These are phyloP conservation scores for Vulpes ferrilata DNA, from an alignment of 2,113 vertebrate species.

Conservation along the genomic window DNA sequence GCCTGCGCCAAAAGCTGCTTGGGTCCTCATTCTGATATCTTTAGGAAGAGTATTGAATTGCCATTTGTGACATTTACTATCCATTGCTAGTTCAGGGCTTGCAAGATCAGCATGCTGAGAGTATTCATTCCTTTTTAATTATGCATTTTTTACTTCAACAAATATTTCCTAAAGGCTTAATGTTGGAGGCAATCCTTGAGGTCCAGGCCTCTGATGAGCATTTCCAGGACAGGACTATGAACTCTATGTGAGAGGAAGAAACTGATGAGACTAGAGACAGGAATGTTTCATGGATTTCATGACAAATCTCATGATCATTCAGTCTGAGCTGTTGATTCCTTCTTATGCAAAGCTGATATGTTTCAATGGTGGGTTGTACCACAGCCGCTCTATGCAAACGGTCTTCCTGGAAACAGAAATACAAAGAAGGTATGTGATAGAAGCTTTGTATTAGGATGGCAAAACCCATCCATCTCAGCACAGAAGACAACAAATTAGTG, in stretches of 20 bases:
- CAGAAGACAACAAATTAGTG: neutral
- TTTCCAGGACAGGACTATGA: conserved; percentile 6
- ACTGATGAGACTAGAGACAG: neutral
- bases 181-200: neutral
- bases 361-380: neutral
- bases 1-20: neutral
- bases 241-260: neutral
- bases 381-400: neutral
- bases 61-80: conserved; percentile 49
- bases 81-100: conserved; percentile 40
- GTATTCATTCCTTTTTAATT: conserved; percentile 61
- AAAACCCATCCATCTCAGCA: neutral
- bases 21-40: neutral
- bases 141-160: conserved; percentile 53
- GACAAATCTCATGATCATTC: neutral
- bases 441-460: neutral
- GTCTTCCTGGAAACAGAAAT: conserved; percentile 9
- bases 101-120: conserved; percentile 15
- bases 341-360: neutral
- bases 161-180: conserved; percentile 27
- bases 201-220: neutral
- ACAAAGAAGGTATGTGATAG: neutral
- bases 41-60: conserved; percentile 38
- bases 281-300: neutral
- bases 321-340: neutral